Conservation (phyloP, 2,888 invertebrate species). For the Drosophila tripunctata region DNA sequence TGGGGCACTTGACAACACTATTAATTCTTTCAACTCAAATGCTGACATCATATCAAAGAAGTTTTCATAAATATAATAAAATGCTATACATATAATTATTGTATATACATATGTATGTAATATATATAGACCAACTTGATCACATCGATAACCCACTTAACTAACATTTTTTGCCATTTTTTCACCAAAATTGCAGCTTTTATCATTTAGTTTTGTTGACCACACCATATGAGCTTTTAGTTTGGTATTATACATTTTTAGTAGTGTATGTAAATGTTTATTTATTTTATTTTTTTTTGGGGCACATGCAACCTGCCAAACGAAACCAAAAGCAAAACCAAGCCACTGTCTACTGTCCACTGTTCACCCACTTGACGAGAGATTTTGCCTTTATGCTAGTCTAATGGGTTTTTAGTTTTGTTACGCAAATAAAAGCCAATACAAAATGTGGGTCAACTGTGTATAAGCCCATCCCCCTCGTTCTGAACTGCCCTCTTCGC, state of each 20-base stretch:
- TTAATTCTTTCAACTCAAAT: constrained; percentile 12
- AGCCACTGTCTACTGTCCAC: constrained; percentile 42
- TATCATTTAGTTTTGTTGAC: constrained; percentile 37
- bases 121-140: constrained; percentile 3
- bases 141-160: constrained; percentile 40
- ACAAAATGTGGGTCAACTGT: constrained; percentile 75
- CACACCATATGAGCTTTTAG: constrained; percentile 40
- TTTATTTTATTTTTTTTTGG: constrained; percentile 30
- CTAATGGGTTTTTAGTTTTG: constrained; percentile 75
- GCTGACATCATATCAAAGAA: constrained; percentile 48
- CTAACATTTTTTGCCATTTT: constrained; percentile 16
- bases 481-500: too few species aligned
- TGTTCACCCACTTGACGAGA: constrained; percentile 45
- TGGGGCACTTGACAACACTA: constrained; percentile 53
- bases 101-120: constrained; percentile 1
- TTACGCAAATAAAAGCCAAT: constrained; percentile 69
- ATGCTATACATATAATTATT: background rate
- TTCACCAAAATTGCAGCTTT: constrained; percentile 20
- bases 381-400: constrained; percentile 63
- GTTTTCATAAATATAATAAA: background rate
- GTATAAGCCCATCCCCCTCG: constrained; percentile 11
- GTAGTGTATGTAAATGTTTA: constrained; percentile 36
- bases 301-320: constrained; percentile 44
- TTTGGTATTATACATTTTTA: constrained; percentile 14
- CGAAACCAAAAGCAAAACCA: background rate